Evolutionary conservation across 2,888 invertebrate genomes (phyloP).

Genomic region (Dolomedes plantarius): DNA sequence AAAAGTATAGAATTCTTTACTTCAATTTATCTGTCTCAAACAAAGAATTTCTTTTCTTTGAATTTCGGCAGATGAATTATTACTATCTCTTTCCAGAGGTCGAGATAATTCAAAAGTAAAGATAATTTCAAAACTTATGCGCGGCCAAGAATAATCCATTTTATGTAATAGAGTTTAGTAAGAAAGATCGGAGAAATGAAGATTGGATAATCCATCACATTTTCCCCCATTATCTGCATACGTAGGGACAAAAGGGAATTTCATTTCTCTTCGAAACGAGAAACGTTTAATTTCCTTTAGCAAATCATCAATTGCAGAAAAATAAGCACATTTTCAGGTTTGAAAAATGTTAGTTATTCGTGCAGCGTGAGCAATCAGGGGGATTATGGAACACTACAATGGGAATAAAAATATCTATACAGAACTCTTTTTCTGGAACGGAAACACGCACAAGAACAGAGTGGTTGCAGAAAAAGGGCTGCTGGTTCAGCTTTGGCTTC

Average conservation of each 20-base stretch:
- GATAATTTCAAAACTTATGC: conserved; percentile 56
- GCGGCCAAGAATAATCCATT: conserved; percentile 43
- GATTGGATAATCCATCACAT: conserved; percentile 65
- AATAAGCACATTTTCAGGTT: conserved; percentile 3
- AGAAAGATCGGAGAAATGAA: conserved; percentile 56
- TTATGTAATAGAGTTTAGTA: conserved; percentile 62
- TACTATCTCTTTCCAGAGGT: conserved; percentile 37
- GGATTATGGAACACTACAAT: not conserved
- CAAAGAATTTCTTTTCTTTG: conserved; percentile 16
- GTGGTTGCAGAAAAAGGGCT: too few relatives aligned
- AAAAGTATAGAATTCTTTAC: not conserved
- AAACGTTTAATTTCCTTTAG: conserved; percentile 15
- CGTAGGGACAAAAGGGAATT: conserved; percentile 50
- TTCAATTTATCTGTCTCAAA: not conserved
- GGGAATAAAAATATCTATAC: not conserved
- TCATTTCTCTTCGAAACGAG: conserved; percentile 16
- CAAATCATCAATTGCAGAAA: conserved; percentile 15
- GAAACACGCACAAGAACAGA: not conserved
- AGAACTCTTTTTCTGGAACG: not conserved
- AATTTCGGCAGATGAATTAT: conserved; percentile 41
- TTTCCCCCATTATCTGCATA: conserved; percentile 33
- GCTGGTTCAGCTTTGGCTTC: too few relatives aligned
- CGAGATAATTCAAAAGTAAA: conserved; percentile 52
- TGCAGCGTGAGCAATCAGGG: not conserved
- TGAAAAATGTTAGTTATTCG: conserved; percentile 12